Conservation (phyloP, 2,113 vertebrate genomes). For the Circaetus gallicus region DNA sequence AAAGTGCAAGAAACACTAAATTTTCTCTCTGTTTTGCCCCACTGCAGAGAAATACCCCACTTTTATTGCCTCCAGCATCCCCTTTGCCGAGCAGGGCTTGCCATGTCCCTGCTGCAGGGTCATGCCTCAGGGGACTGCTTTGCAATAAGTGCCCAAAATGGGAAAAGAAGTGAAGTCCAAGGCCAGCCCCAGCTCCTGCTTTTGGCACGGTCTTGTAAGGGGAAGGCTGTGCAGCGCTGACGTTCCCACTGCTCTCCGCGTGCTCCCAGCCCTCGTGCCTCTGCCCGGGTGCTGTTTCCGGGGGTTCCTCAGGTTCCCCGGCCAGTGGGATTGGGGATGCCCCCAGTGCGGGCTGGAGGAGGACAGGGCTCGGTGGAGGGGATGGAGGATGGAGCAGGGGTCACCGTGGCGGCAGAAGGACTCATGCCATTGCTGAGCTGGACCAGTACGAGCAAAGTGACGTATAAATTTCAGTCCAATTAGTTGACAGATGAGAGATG, state of each 20-base stretch:
- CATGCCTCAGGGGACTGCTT: not conserved
- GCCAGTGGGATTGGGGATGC: not conserved
- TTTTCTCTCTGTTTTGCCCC: not conserved
- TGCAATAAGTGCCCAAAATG: too few relatives aligned
- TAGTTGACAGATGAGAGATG: fast-evolving
- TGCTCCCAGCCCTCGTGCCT: not conserved
- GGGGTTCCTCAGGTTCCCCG: not conserved
- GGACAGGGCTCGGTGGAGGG: not conserved
- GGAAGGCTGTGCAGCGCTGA: too few relatives aligned
- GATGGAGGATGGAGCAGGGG: not conserved
- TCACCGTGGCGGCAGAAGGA: fast-evolving
- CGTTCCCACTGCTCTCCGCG: fast-evolving
- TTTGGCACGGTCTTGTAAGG: fast-evolving
- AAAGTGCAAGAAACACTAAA: fast-evolving
- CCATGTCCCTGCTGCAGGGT: fast-evolving
- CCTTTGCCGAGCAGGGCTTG: not conserved
- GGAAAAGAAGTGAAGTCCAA: not conserved
- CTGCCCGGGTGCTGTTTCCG: not conserved
- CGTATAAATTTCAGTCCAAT: fast-evolving
- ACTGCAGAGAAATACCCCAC: fast-evolving
- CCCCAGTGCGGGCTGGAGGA: not conserved
- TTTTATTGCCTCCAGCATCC: not conserved
- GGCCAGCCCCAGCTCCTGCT: not conserved
- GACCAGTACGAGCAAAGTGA: fast-evolving
- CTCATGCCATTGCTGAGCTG: not conserved